These are phyloP conservation scores for Girardinus metallicus DNA, from an alignment of 2,797 vertebrate genomes.

Conservation along the genomic window DNA sequence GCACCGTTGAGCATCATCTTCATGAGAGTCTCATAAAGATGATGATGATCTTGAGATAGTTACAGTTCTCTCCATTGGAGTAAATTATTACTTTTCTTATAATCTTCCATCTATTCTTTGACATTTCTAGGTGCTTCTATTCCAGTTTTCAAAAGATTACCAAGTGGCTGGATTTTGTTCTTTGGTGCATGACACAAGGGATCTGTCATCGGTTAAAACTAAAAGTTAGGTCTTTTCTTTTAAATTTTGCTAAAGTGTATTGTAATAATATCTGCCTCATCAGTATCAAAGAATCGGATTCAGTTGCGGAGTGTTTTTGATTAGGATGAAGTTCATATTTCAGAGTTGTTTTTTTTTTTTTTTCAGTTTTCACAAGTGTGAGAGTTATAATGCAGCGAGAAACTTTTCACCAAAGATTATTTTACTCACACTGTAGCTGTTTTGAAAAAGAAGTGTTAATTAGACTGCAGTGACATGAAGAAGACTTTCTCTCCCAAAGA, in stretches of 20 bases:
- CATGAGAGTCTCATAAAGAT: not conserved
- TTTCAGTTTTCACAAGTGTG: not conserved
- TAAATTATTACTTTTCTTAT: not conserved
- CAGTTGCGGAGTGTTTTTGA: not conserved
- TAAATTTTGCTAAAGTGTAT: not conserved
- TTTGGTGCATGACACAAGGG: not conserved
- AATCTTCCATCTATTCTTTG: not conserved
- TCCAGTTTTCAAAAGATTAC: not conserved
- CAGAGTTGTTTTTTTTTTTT: not conserved
- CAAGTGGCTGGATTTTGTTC: not conserved
- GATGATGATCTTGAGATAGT: not conserved
- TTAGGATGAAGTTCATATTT: conserved; percentile 3
- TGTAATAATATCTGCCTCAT: not conserved
- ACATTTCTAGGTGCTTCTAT: not conserved
- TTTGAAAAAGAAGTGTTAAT: not conserved
- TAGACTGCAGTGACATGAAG: conserved; percentile 13
- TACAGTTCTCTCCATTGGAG: not conserved
- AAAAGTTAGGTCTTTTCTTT: not conserved
- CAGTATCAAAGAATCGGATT: not conserved
- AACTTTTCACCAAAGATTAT: not conserved
- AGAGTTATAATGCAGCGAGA: not conserved
- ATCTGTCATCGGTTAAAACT: not conserved
- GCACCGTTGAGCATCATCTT: not conserved
- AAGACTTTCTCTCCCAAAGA: conserved; percentile 6
- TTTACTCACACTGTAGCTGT: not conserved